A percentile compares a stretch with the other conserved stretches of the same genome.
These are phyloP conservation scores for Halcyon badia DNA, from an alignment of 2,797 vertebrate species.

Conservation along the genomic window DNA sequence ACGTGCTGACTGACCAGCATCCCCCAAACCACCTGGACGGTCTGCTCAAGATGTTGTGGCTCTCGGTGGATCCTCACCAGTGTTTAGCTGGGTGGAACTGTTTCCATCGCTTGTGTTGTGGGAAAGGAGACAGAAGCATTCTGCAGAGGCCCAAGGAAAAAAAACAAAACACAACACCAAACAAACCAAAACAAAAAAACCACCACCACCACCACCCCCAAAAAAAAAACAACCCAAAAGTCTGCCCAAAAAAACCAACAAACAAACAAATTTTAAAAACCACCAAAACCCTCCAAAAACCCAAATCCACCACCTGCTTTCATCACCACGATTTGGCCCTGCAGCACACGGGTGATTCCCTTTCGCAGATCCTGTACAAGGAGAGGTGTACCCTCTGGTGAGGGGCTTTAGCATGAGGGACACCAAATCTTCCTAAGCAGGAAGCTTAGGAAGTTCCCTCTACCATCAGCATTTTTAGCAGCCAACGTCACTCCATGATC, in stretches of 20 bases:
- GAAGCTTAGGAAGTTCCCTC: too few relatives aligned
- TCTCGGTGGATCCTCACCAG: background rate
- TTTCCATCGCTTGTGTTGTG: background rate
- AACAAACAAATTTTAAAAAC: too few relatives aligned
- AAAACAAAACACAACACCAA: background rate
- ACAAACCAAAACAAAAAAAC: too few relatives aligned
- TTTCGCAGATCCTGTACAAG: background rate
- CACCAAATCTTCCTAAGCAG: too few relatives aligned
- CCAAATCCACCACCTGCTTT: background rate
- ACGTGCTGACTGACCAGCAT: background rate
- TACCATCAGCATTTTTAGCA: background rate
- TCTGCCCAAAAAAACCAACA: too few relatives aligned
- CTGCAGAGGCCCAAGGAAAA: background rate
- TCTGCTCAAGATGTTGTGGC: background rate
- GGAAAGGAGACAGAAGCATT: background rate
- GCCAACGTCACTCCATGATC: background rate
- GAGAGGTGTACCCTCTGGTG: accelerated
- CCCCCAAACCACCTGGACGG: too few relatives aligned
- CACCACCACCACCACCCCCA: too few relatives aligned
- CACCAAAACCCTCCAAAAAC: background rate
- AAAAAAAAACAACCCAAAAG: too few relatives aligned
- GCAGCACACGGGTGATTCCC: background rate
- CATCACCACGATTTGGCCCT: background rate
- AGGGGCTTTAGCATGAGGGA: background rate
- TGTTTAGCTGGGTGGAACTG: accelerated